phyloP scores from a whole-genome alignment of 2,113 vertebrate genomes.

The Nettapus auritus region DNA sequence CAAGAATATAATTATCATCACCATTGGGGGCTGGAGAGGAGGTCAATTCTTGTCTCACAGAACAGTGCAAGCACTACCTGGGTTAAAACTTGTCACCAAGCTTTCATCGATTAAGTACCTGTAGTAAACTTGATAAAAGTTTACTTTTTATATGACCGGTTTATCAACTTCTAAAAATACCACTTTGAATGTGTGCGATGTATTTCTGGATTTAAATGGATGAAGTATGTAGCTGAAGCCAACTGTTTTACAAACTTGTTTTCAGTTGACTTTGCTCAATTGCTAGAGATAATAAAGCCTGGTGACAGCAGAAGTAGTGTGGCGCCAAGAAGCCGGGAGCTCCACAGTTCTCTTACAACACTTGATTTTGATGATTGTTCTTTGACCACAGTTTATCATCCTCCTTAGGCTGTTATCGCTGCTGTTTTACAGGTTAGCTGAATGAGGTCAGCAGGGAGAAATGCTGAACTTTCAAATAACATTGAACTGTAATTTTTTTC shows the following conservation, averaged over 20 bases:
- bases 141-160: background rate
- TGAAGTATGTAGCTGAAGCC: background rate
- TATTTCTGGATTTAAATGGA: background rate
- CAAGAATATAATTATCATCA: background rate
- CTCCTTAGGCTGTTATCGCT: background rate
- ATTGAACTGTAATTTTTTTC: background rate
- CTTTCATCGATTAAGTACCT: background rate
- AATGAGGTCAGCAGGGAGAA: background rate
- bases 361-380: background rate
- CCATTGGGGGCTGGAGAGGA: background rate
- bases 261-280: background rate
- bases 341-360: background rate
- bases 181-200: background rate
- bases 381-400: background rate
- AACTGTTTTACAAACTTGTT: background rate
- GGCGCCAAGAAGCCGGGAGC: background rate
- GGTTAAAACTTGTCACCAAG: background rate
- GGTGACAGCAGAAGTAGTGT: background rate
- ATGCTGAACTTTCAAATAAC: background rate
- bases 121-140: background rate
- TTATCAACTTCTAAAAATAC: background rate
- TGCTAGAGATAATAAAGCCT: background rate
- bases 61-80: background rate
- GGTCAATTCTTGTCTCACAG: background rate
- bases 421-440: rapidly evolving